These are phyloP conservation scores for Ctena decussata DNA, from an alignment of 2,888 invertebrate species.

Conservation along the genomic window DNA sequence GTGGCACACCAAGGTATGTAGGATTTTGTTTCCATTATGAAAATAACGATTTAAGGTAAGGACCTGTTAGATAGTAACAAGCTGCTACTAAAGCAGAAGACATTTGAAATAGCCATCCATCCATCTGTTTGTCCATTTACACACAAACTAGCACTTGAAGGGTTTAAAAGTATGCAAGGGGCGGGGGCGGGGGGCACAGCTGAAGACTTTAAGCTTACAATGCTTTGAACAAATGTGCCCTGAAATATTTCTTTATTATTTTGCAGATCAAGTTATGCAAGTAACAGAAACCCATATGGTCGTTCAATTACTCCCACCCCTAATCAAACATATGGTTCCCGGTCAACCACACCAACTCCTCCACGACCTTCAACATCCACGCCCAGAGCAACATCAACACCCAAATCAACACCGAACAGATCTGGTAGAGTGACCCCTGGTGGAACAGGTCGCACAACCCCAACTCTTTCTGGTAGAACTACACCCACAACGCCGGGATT, in stretches of 20 bases:
- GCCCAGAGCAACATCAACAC: constrained; percentile 63
- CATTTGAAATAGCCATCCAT: too few relatives aligned
- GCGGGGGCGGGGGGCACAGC: too few relatives aligned
- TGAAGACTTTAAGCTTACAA: too few relatives aligned
- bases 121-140: too few relatives aligned
- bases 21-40: too few relatives aligned
- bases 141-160: too few relatives aligned
- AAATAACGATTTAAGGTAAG: too few relatives aligned
- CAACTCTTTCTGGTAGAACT: constrained; percentile 68
- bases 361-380: constrained; percentile 71
- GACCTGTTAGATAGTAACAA: too few relatives aligned
- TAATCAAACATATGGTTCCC: constrained; percentile 63
- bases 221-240: too few relatives aligned
- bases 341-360: constrained; percentile 77
- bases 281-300: constrained; percentile 60
- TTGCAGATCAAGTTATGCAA: constrained; percentile 20
- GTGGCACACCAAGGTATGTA: constrained; percentile 1
- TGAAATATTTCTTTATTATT: neutral
- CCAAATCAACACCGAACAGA: constrained; percentile 76
- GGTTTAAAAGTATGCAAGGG: too few relatives aligned
- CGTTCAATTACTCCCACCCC: constrained; percentile 69
- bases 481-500: constrained; percentile 59
- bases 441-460: constrained; percentile 65
- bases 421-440: constrained; percentile 69
- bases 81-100: too few relatives aligned